Evolutionary conservation across 53 echinoderm and acorn worm genomes (phyloP), one percentile per base, ranked within the genome.

Genomic region (Stichopus horrens): DNA sequence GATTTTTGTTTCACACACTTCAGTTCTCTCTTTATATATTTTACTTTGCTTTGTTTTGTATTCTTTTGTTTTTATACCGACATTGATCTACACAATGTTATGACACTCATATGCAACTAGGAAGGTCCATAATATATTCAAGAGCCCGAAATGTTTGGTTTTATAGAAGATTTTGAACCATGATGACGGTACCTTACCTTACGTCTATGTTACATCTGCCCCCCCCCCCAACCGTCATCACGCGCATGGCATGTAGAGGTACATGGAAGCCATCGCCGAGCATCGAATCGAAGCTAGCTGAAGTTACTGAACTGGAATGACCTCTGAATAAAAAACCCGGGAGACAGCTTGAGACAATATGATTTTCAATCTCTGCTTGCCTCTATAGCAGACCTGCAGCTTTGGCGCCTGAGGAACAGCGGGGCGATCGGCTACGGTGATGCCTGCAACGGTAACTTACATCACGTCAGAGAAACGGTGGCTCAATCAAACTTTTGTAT

Each of bases 321-420:
- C 81, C 81, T 57, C 23, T 57, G 57, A 57, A 56, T 81, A 18
- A 21, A 56, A 21, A 37, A 37, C 37, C 6, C 81, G 55, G 55
- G 19, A 56, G 81, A 52, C 71, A 81, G 57, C 81, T 19, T 19
- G 19, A 21, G 81, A 52, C 71, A 81, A 20, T 56, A 58, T 81
- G 81, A 56, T 81, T 56, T 57, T 9, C 20, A 81, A 56, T 56
- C 58, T 56, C 21, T 19, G 58, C 81, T 81, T 58, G 56, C 81
- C 57, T 21, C 81, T 21, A 37, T 63, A n/a, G 81, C 18, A 21
- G 58, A 81, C 81, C 81, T 81, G 81, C 81, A 81, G 81, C 21
- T 58, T 21, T 56, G 81, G 81, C 81, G 81, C 81, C 81, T 54
- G 58, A 58, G 21, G 81, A 81, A 81, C 81, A 58, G 81, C 81